Percentiles rank a stretch among this genome's conserved stretches.
These are phyloP conservation scores for Orussus abietinus DNA, from an alignment of 1,140 invertebrate genomes.

Conservation along the genomic window DNA sequence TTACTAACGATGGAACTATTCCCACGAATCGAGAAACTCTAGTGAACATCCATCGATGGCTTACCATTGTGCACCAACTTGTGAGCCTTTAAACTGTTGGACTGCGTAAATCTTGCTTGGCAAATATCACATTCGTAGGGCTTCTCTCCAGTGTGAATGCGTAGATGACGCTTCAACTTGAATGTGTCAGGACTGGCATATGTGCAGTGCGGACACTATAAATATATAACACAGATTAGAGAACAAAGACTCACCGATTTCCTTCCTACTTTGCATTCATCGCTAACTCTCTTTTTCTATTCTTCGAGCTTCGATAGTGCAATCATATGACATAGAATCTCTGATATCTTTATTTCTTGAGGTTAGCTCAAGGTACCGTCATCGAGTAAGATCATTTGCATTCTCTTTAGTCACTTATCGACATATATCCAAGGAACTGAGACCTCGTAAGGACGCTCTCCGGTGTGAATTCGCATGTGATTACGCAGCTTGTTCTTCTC, in stretches of 20 bases:
- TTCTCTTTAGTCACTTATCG: too few relatives aligned
- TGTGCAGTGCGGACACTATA: conserved; percentile 90
- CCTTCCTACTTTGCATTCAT: too few relatives aligned
- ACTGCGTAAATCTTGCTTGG: conserved; percentile 90
- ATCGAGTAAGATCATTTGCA: too few relatives aligned
- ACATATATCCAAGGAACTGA: too few relatives aligned
- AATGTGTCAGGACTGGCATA: conserved; percentile 98
- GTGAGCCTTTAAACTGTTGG: conserved; percentile 92
- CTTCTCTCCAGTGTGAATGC: conserved; percentile 93
- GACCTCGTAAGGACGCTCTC: conserved; percentile 57
- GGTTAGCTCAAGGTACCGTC: too few relatives aligned
- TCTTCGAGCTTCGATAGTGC: too few relatives aligned
- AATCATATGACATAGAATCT: too few relatives aligned
- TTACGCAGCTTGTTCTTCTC: conserved; percentile 65
- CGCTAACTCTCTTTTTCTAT: too few relatives aligned
- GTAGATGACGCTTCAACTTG: conserved; percentile 90
- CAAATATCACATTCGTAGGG: conserved; percentile 94
- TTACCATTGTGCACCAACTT: conserved; percentile 90
- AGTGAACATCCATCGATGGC: conserved; percentile 23
- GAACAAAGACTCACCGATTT: too few relatives aligned
- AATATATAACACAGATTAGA: conserved; percentile 23
- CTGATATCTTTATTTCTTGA: too few relatives aligned
- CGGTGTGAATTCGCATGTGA: conserved; percentile 64
- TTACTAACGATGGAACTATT: conserved; percentile 7
- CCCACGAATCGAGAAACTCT: background rate